These are phyloP conservation scores for Phania funesta DNA, from an alignment of 2,888 invertebrate genomes.

Conservation along the genomic window DNA sequence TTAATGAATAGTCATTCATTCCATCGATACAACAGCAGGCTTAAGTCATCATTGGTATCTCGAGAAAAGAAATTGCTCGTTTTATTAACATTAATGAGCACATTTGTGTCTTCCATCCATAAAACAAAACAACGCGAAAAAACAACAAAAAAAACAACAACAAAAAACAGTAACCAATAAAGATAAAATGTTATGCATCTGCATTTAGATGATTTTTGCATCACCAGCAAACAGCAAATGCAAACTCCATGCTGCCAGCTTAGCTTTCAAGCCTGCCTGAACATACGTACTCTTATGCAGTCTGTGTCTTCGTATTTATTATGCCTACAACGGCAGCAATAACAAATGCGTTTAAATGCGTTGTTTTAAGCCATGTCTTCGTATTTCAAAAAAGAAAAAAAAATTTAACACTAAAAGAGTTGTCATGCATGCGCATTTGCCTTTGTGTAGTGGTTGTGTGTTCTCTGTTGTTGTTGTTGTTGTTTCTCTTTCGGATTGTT, in stretches of 20 bases:
- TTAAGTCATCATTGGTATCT: constrained; percentile 61
- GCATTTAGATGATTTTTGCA: constrained; percentile 53
- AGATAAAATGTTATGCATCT: constrained; percentile 66
- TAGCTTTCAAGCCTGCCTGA: background rate
- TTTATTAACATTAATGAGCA: constrained; percentile 68
- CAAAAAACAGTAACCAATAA: constrained; percentile 48
- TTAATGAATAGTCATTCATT: constrained; percentile 53
- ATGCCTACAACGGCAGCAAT: background rate
- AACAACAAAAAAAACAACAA: background rate
- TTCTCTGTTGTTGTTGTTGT: constrained; percentile 25
- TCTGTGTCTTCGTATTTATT: constrained; percentile 10
- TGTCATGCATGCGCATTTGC: constrained; percentile 59
- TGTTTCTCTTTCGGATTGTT: constrained; percentile 22
- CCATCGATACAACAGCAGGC: constrained; percentile 37
- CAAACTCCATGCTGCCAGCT: constrained; percentile 1
- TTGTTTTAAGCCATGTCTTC: constrained; percentile 56
- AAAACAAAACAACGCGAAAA: constrained; percentile 23
- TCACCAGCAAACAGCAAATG: constrained; percentile 26
- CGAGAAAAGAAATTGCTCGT: constrained; percentile 63
- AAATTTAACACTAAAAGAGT: constrained; percentile 65
- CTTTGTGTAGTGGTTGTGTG: constrained; percentile 16
- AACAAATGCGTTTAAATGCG: constrained; percentile 52
- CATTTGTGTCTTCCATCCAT: constrained; percentile 66
- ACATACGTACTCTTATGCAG: background rate
- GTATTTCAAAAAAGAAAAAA: too few relatives aligned